Evolutionary conservation across 2,888 invertebrate genomes (phyloP), one percentile per base, ranked within the genome.

Genomic region (Arge pagana): DNA sequence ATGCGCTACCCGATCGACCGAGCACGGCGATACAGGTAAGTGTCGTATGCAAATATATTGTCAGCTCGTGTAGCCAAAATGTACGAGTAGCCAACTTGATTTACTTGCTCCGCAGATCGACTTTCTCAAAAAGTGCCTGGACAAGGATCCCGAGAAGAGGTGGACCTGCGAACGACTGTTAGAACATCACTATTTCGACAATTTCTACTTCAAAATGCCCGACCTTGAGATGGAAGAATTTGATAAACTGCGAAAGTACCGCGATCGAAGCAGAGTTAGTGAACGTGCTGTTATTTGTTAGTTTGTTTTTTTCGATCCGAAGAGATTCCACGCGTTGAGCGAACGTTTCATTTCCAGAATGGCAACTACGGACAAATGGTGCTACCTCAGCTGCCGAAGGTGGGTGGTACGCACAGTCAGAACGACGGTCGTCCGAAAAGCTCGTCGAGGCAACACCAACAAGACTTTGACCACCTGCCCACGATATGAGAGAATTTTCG

Each of bases 81-180:
- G 7, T 2, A 7, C 16, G 36, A 36, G 18, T 18, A 36, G n/a
- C 2, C 37, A 6, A 15, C 19, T 39, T 7, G 6, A 21, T 21
- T 7, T 10, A 40, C 19, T 26, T 40, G 10, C 28, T 50, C 60
- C 56, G 16, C 56, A 76, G 74, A 60, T 72, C 54, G 70, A 75
- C 53, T 70, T 69, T 62, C 77, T 82, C 4, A 81, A 95, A 90
- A 93, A 90, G 85, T 98, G 97, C 77, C 80, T 99, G 62, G 93
- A 96, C 77, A 95, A 94, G 78, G 96, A 98, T 77, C 98, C 98
- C 0, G 83, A 85, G 56, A 86, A 90, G 73, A 82, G 98, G 66
- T 92, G 92, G 89, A 90, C 91, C 2, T 96, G 96, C 77, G 92
- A 93, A 62, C 92, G 94, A 74, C 81, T 99, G 36, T 79, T 95